Evolutionary conservation across 2,888 invertebrate species (phyloP).

Genomic region (Tachystola acroxantha): DNA sequence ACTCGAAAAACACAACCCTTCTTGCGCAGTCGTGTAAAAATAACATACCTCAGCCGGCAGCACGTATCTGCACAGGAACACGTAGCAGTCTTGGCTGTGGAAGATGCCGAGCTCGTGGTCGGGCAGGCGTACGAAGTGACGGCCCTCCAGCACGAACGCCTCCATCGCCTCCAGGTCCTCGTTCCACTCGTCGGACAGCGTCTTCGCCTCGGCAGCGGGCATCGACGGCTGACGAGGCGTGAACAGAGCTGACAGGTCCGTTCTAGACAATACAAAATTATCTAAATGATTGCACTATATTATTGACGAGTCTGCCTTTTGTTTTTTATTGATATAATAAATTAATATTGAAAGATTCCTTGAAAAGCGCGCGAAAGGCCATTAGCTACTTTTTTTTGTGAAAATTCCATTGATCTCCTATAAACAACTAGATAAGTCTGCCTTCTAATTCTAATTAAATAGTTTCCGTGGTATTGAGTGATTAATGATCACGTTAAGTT

Average conservation of each 20-base stretch:
- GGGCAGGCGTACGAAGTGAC: slow-evolving; percentile 97
- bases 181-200: slow-evolving; percentile 97
- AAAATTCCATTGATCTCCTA: too few relatives aligned
- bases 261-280: slow-evolving; percentile 62
- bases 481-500: too few relatives aligned
- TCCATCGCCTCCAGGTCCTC: slow-evolving; percentile 99
- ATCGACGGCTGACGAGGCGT: slow-evolving; percentile 95
- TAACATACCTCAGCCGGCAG: slow-evolving; percentile 81
- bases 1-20: too few relatives aligned
- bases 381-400: too few relatives aligned
- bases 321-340: too few relatives aligned
- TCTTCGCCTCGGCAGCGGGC: slow-evolving; percentile 89
- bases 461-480: too few relatives aligned
- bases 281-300: not conserved
- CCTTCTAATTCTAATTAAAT: too few relatives aligned
- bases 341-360: too few relatives aligned
- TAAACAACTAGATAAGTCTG: too few relatives aligned
- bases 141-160: slow-evolving; percentile 96
- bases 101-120: slow-evolving; percentile 95
- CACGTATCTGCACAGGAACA: slow-evolving; percentile 98
- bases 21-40: too few relatives aligned
- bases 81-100: slow-evolving; percentile 97
- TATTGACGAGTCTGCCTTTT: too few relatives aligned
- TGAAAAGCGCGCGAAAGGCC: too few relatives aligned
- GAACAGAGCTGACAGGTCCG: slow-evolving; percentile 96